Percentiles rank a stretch among this genome's conserved stretches.
Conservation (phyloP, 1,140 invertebrate species). For the Drosophila sulfurigaster region DNA sequence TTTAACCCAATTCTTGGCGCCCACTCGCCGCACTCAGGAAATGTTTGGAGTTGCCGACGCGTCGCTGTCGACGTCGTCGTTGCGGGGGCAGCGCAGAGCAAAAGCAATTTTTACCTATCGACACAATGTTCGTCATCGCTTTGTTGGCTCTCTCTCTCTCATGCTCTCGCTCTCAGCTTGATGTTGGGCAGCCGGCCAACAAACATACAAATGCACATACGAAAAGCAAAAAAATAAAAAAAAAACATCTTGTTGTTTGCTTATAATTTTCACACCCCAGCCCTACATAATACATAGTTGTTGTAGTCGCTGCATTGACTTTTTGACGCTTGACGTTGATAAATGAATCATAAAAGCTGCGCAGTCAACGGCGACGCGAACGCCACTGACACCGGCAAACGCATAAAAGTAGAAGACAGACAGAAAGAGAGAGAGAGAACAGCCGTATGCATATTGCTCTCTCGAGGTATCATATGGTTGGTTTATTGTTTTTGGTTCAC, state of each 20-base stretch:
- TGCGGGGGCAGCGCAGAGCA: slow-evolving; percentile 16
- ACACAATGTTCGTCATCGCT: slow-evolving; percentile 40
- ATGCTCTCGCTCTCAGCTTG: slow-evolving; percentile 4
- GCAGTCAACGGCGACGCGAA: slow-evolving; percentile 40
- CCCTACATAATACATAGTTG: slow-evolving; percentile 20
- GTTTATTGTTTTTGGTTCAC: slow-evolving; percentile 27
- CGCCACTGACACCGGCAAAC: slow-evolving; percentile 35
- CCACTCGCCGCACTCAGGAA: slow-evolving; percentile 52
- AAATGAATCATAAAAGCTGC: slow-evolving; percentile 80
- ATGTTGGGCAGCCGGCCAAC: slow-evolving; percentile 61
- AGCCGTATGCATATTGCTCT: neutral
- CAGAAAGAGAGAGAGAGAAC: slow-evolving; percentile 7
- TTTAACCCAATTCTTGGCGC: slow-evolving; percentile 74
- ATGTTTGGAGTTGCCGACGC: slow-evolving; percentile 55
- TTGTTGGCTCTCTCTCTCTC: slow-evolving; percentile 2
- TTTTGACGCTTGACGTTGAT: slow-evolving; percentile 72
- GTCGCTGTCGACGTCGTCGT: slow-evolving; percentile 1
- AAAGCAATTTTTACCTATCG: slow-evolving; percentile 64
- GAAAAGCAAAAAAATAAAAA: neutral
- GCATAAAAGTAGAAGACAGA: slow-evolving; percentile 2
- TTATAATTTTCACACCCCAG: slow-evolving; percentile 60
- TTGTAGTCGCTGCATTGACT: slow-evolving; percentile 66
- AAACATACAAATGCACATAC: slow-evolving; percentile 56
- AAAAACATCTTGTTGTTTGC: slow-evolving; percentile 56
- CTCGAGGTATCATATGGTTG: slow-evolving; percentile 24